Evolutionary conservation across 2,888 invertebrate genomes (phyloP), one percentile per base, ranked within the genome.

Genomic region (Herminia tarsipennalis): DNA sequence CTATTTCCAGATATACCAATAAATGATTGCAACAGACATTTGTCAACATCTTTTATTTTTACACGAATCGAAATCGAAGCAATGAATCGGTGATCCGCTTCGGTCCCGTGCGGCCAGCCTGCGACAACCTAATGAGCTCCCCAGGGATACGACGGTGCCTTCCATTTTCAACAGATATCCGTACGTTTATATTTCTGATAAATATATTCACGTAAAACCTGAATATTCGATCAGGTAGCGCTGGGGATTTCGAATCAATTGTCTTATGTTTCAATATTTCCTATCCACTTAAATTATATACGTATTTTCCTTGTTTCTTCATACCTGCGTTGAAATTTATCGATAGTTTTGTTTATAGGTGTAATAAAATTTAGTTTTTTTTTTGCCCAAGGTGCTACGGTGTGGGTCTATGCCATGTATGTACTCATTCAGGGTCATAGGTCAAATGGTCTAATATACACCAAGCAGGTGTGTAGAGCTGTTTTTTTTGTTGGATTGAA

Each of bases 71-170:
- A 75, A 72, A 73, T 73, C 73, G 73, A 73, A 66, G 68, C 64
- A 66, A 53, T 52, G 71, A 68, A 72, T 73, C 62, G 70, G 64
- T 68, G 70, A 75, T 70, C 65, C 66, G 55, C 58, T 54, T 54
- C 40, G 38, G 18, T 66, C 75, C 66, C 71, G 8, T 24, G 62
- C 56, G 69, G 58, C 54, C 59, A 57, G 48, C 61, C 56, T 56
- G 69, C 69, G 74, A 70, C 73, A 72, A 74, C 72, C 74, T 82
- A 83, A 82, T 81, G 81, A 82, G 78, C 57, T 78, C 81, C 74
- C 75, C 27, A 40, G 74, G 72, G 81, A 64, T 50, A 57, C 46
- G 49, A 62, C 60, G 71, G 53, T 56, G 64, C 61, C 56, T 70
- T 70, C 70, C 66, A 73, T 70, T 76, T 74, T 71, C 70, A 61